Base-by-base conservation (phyloP, 2,797 vertebrate species). In the Morus bassanus region DNA sequence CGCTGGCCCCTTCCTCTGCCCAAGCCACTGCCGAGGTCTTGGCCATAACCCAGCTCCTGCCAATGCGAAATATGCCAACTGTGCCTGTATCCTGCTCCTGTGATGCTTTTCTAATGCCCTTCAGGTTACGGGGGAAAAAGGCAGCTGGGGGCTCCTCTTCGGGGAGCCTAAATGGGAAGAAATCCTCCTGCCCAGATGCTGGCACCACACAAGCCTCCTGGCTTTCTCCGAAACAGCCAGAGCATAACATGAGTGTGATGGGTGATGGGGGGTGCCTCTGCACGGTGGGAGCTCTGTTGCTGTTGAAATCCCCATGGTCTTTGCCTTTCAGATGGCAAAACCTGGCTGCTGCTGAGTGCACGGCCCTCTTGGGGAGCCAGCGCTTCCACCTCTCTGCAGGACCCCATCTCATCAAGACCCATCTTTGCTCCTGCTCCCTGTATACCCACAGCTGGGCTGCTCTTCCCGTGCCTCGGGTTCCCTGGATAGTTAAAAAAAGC, bases 21-120 rank as follows among this genome's bases (percentile, higher is more conserved):
- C 9, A 13, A 41, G 35, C 39, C 8, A 2, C 50, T 5, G 7
- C 45, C 1, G 0, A 39, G 21, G 17, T 41, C 65, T 23, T 31
- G 7, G 53, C 57, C 3, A 2, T 28, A 45, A 35, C 60, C 46
- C 27, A 8, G 31, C 46, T 92, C 31, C 67, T 61, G 30, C 56
- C 54, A 8, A 23, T 4, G 18, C 23, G 68, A 35, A 48, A 4
- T 14, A 10, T 0, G 4, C 30, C 19, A 7, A 2, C n/a, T 4
- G 16, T 50, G 76, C 76, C 82, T 0, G 1, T 15, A 4, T 21
- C 77, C 56, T 1, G 0, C 56, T 53, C 3, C 1, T 7, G 48
- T 23, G n/a, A 9, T 41, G 68, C 31, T 51, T 14, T 77, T n/a
- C 22, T 27, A 12, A 24, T 1, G 0, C 60, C 30, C 37, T 37